Evolutionary conservation across 1,140 invertebrate species (phyloP), one percentile per base, ranked within the genome.

Genomic region (Pararge aegeria): DNA sequence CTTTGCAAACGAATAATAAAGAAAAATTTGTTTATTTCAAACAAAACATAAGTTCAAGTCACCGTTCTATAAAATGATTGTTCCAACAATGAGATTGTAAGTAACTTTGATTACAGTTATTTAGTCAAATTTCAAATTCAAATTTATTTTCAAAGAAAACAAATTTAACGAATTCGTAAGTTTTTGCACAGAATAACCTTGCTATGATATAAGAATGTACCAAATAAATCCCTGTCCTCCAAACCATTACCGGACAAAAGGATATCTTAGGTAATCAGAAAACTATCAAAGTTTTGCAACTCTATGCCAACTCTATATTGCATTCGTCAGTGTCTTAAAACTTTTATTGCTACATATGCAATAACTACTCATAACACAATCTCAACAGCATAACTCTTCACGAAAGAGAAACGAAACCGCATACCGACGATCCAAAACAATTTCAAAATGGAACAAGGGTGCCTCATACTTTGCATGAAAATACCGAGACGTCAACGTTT

Each of bases 281-380:
- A 62, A 62, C 60, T 44, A 64, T 64, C 34, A 58, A 54, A 58
- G 27, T 64, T 64, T 64, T 37, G 29, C 53, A 56, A 52, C 18
- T 38, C 19, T 52, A 51, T 64, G 67, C 71, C 67, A 72, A 74
- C 73, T 77, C 70, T 73, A 72, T 75, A 83, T 78, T 80, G 78
- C 73, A 86, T 88, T 79, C 74, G 75, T 85, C 83, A 86, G 72
- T 80, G 85, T 85, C 82, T 77, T 75, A 70, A 73, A 86, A 88
- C 64, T 87, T 85, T 81, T 87, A 87, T 85, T 86, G 78, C 78
- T 68, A 66, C 67, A 73, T 69, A 78, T 80, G 78, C 78, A 79
- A 83, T 79, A 73, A 67, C 73, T 78, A 72, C 70, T 74, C 66
- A 76, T 68, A 69, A 63, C 68, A 74, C 70, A 80, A 81, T 85